Evolutionary conservation across 2,797 vertebrate species (phyloP).

Genomic region (Pangasius sanitwongsei): DNA sequence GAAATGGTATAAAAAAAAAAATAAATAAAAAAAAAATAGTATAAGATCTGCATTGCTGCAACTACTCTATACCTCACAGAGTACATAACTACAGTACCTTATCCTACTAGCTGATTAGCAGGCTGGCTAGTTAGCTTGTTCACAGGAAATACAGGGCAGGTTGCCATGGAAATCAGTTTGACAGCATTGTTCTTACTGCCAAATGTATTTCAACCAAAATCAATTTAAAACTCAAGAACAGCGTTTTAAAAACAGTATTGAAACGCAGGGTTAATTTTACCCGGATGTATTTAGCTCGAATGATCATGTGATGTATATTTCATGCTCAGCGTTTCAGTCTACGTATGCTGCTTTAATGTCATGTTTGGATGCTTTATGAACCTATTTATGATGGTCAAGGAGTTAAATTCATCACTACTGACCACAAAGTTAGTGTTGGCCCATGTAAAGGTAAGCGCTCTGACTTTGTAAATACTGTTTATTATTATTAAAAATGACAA

Average conservation of each 20-base stretch:
- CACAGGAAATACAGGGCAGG: not conserved
- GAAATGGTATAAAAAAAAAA: not conserved
- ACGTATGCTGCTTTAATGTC: slow-evolving; percentile 1
- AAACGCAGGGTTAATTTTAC: not conserved
- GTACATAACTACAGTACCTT: not conserved
- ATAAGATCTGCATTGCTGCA: not conserved
- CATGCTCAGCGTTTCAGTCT: not conserved
- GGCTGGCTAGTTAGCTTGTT: not conserved
- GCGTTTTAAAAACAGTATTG: not conserved
- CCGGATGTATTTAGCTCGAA: not conserved
- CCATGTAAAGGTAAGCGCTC: slow-evolving; percentile 9
- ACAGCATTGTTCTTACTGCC: not conserved
- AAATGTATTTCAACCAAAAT: not conserved
- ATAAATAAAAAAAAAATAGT: not conserved
- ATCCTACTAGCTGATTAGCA: not conserved
- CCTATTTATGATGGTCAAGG: slow-evolving; percentile 26
- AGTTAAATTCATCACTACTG: slow-evolving; percentile 24
- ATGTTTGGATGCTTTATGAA: not conserved
- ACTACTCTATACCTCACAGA: not conserved
- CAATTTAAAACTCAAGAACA: not conserved
- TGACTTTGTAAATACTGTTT: slow-evolving; percentile 53
- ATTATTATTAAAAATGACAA: slow-evolving; percentile 30
- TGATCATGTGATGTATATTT: not conserved
- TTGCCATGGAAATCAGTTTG: not conserved
- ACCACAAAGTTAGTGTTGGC: slow-evolving; percentile 19